Evolutionary conservation across 2,797 vertebrate genomes (phyloP).

Genomic region (Tapirus indicus): DNA sequence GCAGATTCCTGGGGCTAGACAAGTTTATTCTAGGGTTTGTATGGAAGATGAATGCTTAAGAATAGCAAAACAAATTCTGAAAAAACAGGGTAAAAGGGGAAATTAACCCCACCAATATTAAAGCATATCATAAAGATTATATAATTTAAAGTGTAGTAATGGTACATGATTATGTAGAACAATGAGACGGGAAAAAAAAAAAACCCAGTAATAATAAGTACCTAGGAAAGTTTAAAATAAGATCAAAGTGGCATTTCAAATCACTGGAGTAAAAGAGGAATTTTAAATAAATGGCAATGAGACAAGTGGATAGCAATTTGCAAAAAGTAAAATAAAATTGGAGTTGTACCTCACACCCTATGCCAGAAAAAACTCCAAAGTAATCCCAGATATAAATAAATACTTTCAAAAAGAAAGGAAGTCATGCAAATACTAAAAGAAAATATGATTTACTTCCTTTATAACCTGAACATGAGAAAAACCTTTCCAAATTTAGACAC

Average conservation of each 20-base stretch:
- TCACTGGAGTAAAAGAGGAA: neutral
- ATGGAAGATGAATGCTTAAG: neutral
- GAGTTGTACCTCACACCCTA: neutral
- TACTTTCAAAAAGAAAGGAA: neutral
- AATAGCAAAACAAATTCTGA: neutral
- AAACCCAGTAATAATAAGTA: neutral
- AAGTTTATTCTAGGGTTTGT: neutral
- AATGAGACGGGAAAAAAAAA: neutral
- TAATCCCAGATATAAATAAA: neutral
- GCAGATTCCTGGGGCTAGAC: neutral
- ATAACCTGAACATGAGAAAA: neutral
- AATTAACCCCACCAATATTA: neutral
- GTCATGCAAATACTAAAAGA: neutral
- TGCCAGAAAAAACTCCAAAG: neutral
- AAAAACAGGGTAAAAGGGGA: neutral
- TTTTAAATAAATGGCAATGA: neutral
- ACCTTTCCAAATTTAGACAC: neutral
- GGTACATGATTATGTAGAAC: neutral
- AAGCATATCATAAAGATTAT: neutral
- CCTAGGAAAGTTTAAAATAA: neutral
- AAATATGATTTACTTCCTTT: neutral
- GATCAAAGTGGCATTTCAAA: neutral
- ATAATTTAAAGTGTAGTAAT: neutral
- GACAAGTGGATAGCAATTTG: neutral
- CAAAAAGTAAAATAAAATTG: neutral